phyloP scores from a whole-genome alignment of 2,888 invertebrate genomes.

The Amiota mariae region DNA sequence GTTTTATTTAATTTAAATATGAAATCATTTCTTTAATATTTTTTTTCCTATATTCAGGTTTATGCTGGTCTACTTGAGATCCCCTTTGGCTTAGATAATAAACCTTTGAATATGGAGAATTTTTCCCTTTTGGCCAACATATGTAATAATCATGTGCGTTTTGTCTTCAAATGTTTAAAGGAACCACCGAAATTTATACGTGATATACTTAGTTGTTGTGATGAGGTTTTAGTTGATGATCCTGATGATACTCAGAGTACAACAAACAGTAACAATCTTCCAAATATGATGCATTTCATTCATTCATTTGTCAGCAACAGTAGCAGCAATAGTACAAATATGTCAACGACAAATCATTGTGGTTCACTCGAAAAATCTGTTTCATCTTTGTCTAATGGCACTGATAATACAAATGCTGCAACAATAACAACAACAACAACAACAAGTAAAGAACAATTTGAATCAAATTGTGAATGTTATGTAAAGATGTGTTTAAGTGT shows the following conservation, averaged over 20 bases:
- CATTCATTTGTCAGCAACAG: neutral
- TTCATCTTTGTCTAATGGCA: neutral
- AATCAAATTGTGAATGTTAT: slow-evolving; percentile 65
- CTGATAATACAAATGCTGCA: neutral
- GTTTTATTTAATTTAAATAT: neutral
- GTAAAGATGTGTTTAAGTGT: slow-evolving; percentile 67
- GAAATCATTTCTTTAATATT: neutral
- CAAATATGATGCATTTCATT: neutral
- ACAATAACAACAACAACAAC: neutral
- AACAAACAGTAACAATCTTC: neutral
- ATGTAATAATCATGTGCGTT: slow-evolving; percentile 65
- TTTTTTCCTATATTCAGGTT: slow-evolving; percentile 49
- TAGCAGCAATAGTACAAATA: slow-evolving; percentile 9
- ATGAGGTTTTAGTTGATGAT: slow-evolving; percentile 60
- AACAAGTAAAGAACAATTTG: slow-evolving; percentile 3
- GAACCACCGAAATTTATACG: slow-evolving; percentile 64
- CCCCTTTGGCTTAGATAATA: slow-evolving; percentile 60
- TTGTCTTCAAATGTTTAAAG: slow-evolving; percentile 63
- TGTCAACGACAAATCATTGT: neutral
- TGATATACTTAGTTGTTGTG: slow-evolving; percentile 57
- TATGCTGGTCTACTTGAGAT: slow-evolving; percentile 67
- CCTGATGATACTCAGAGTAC: slow-evolving; percentile 8
- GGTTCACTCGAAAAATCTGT: too few species aligned
- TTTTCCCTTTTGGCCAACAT: slow-evolving; percentile 60
- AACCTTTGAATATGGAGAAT: slow-evolving; percentile 49